Percentiles rank a stretch among this genome's conserved stretches.
phyloP scores from a whole-genome alignment of 64 coral and sea anemone species.

The Porites australiensis region DNA sequence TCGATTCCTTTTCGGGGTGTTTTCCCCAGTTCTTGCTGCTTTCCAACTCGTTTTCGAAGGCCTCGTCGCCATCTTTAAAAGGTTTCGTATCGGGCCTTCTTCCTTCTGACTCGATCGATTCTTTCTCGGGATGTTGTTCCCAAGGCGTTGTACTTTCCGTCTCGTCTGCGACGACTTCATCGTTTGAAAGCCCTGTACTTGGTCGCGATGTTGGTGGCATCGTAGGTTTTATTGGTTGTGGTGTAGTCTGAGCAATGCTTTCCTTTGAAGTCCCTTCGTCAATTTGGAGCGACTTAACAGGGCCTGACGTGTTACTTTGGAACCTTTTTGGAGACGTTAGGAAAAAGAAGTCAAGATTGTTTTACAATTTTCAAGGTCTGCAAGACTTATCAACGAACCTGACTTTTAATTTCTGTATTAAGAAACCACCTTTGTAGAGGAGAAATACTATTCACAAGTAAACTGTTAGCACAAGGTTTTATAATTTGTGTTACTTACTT shows the following conservation, averaged over 20 bases:
- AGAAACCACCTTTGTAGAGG: not conserved
- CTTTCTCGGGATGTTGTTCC: not conserved
- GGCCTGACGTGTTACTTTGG: not conserved
- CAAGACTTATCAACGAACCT: not conserved
- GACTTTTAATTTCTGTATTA: no score
- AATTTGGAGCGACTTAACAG: constrained; percentile 6
- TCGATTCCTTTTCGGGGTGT: not conserved
- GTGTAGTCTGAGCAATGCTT: not conserved
- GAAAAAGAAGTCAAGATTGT: not conserved
- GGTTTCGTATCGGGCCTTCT: constrained; percentile 24
- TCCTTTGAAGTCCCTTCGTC: constrained; percentile 19
- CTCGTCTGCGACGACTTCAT: not conserved
- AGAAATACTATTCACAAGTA: not conserved
- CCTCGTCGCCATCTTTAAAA: constrained; percentile 12
- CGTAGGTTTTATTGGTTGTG: not conserved
- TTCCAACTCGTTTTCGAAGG: not conserved
- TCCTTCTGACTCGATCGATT: not conserved
- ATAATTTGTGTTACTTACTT: constrained; percentile 37
- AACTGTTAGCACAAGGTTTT: no score
- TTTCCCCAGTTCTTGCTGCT: not conserved
- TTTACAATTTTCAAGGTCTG: not conserved
- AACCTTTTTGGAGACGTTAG: not conserved
- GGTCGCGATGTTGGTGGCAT: not conserved
- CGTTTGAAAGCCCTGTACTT: not conserved
- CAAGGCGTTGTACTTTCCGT: not conserved